Base-by-base conservation (phyloP, 1,140 invertebrate genomes). In the Brachionus manjavacas region DNA sequence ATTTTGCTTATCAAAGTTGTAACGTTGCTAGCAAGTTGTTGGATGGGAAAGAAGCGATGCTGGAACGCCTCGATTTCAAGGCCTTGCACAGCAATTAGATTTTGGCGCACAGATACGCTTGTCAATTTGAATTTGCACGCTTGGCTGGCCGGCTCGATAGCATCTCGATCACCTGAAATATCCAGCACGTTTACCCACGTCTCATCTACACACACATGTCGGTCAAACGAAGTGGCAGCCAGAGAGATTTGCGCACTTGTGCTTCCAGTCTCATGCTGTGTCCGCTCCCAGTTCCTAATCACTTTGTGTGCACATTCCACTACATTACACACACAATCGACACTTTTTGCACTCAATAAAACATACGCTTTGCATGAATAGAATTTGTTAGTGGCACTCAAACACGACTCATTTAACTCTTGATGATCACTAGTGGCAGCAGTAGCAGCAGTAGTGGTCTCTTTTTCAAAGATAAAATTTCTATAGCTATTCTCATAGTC, bases 391-490 rank as follows among this genome's bases (percentile, higher is more conserved):
- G 46, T 28, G n/a, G 0, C 43, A 76, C 72, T 76, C 49, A 16
- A 28, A 25, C 49, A 49, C 72, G 8, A 1, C 11, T 49, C 72
- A 52, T 76, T 28, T 52, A 31, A 35, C 14, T 25, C 11, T 76
- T 76, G 72, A 76, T 76, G 52, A n/a, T 46, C 0, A 49, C 3
- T 4, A 3, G 1, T 31, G 28, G 3, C n/a, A n/a, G n/a, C n/a
- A n/a, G n/a, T n/a, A n/a, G n/a, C n/a, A n/a, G n/a, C n/a, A 49
- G 28, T 4, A 3, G 1, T 31, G 28, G 3, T 43, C 23, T 52
- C 28, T 49, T 20, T 76, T 52, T 76, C 72, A 31, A 76, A 76
- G n/a, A 76, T 46, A 76, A 76, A 46, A 49, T 46, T 49, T 49
- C 31, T 76, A 52, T 52, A 28, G 1, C 11, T 76, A 14, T 76